These are phyloP conservation scores for Morpho achilles DNA, from an alignment of 2,888 invertebrate species.

Conservation along the genomic window DNA sequence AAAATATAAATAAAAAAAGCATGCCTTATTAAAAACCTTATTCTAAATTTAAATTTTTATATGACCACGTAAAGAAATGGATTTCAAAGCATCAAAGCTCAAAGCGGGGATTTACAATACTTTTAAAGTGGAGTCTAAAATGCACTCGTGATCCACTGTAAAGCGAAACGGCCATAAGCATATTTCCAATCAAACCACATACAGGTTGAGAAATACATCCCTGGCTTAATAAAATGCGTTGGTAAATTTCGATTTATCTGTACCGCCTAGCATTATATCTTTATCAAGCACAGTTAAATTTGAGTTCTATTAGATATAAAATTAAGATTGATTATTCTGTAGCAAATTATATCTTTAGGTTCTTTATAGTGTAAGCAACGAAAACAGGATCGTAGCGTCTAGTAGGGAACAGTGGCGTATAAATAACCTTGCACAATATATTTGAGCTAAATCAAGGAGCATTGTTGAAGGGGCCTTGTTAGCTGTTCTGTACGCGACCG, in stretches of 20 bases:
- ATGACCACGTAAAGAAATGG: no score
- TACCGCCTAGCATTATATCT: conserved; percentile 26
- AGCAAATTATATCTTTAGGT: conserved; percentile 18
- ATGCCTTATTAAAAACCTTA: no score
- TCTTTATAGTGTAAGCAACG: conserved; percentile 28
- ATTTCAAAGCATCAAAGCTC: no score
- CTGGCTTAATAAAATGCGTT: conserved; percentile 71
- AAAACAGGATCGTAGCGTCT: conserved; percentile 52
- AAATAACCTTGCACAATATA: conserved; percentile 76
- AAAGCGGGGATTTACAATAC: conserved; percentile 9
- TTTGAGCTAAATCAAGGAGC: conserved; percentile 73
- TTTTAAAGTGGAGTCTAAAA: conserved; percentile 37
- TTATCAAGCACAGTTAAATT: conserved; percentile 6
- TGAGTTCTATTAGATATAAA: fast-evolving
- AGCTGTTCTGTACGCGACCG: conserved; percentile 60
- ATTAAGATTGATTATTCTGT: conserved; percentile 27
- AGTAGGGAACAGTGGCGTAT: conserved; percentile 60
- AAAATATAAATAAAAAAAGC: no score
- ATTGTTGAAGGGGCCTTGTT: conserved; percentile 72
- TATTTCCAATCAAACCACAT: conserved; percentile 72
- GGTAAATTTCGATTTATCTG: conserved; percentile 45
- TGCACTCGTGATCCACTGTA: conserved; percentile 58
- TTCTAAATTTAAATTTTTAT: no score
- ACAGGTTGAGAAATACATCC: conserved; percentile 57
- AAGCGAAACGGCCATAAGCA: conserved; percentile 57